A percentile compares a stretch with the other conserved stretches of the same genome.
phyloP scores from a whole-genome alignment of 2,888 invertebrate species.

The Antitype chi region DNA sequence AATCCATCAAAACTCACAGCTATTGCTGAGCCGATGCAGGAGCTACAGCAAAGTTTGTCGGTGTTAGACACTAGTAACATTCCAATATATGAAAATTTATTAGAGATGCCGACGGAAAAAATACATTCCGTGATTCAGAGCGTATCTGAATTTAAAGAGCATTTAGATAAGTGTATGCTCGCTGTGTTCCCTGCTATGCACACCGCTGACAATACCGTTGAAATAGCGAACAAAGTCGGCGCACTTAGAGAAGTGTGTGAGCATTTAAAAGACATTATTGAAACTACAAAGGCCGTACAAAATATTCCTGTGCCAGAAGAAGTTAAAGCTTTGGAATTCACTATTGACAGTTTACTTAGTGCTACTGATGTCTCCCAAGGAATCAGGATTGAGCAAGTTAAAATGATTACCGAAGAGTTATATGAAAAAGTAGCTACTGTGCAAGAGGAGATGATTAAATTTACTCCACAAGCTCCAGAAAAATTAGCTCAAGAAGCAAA shows the following conservation, averaged over 20 bases:
- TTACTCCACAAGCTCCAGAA: conserved; percentile 72
- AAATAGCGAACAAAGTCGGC: conserved; percentile 81
- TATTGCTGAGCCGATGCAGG: conserved; percentile 84
- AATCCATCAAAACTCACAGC: conserved; percentile 77
- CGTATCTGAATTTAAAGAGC: conserved; percentile 79
- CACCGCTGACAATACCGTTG: conserved; percentile 77
- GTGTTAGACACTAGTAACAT: conserved; percentile 82
- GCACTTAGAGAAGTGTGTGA: conserved; percentile 77
- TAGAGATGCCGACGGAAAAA: conserved; percentile 81
- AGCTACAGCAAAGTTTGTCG: conserved; percentile 81
- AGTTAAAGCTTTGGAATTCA: conserved; percentile 71
- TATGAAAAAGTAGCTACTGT: conserved; percentile 76
- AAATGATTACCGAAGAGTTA: conserved; percentile 78
- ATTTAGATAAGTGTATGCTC: conserved; percentile 79
- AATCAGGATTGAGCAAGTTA: conserved; percentile 78
- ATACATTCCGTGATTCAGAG: conserved; percentile 79
- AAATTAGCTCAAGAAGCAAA: conserved; percentile 78
- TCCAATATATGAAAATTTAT: conserved; percentile 83
- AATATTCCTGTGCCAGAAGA: conserved; percentile 54
- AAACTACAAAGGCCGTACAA: conserved; percentile 63
- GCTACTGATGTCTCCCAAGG: conserved; percentile 77
- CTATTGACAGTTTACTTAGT: conserved; percentile 75
- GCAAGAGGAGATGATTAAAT: conserved; percentile 82
- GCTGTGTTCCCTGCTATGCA: conserved; percentile 79
- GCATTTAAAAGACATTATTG: conserved; percentile 76